Conservation (phyloP, 2,797 vertebrate genomes). For the Hirundo rustica region DNA sequence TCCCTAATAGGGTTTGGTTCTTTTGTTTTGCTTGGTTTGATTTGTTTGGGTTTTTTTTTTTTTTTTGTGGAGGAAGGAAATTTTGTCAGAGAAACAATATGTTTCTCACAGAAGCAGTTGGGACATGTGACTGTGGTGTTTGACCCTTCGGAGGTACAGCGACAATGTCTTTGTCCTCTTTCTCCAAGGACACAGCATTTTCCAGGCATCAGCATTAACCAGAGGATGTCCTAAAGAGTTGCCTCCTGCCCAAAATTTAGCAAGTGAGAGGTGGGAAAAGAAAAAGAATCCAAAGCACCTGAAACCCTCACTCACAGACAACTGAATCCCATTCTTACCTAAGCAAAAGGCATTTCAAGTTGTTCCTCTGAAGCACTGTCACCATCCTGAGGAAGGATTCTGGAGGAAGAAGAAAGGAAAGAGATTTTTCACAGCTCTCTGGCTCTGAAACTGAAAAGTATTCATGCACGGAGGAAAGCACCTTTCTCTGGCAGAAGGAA, state of each 20-base stretch:
- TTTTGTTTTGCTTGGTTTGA: neutral
- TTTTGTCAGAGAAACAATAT: neutral
- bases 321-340: neutral
- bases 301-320: neutral
- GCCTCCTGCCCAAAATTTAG: neutral
- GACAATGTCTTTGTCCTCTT: neutral
- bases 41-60: neutral
- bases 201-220: neutral
- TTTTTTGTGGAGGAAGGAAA: neutral
- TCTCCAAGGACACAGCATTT: neutral
- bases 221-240: neutral
- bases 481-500: neutral
- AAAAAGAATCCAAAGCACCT: neutral
- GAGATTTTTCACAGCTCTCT: neutral
- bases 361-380: neutral
- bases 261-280: neutral
- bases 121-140: fast-evolving
- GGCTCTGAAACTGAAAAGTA: neutral
- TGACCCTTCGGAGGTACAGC: neutral
- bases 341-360: neutral
- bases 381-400: neutral
- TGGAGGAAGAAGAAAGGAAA: neutral
- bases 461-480: neutral
- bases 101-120: neutral
- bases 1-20: neutral